Evolutionary conservation across 1,140 invertebrate species (phyloP), one percentile per base, ranked within the genome.

Genomic region (Drosophila pseudoobscura): DNA sequence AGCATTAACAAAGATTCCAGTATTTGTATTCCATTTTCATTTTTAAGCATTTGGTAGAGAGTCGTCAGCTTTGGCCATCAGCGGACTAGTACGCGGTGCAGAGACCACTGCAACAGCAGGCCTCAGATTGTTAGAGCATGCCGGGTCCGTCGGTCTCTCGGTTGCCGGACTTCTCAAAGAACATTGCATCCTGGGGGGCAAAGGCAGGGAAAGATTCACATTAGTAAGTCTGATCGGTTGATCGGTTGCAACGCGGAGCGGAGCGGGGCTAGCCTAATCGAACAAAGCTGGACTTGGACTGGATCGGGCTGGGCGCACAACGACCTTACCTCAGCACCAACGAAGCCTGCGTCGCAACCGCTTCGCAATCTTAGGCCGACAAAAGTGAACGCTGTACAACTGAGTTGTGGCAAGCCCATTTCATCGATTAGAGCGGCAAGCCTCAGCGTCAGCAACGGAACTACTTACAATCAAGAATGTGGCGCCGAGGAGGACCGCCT

Each of bases 401-500:
- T 68, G 58, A 69, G 49, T 39, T 39, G 41, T 62, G 64, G 46
- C 31, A 15, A 24, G 44, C 51, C 57, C 44, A 29, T 47, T 17
- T 5, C 6, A 46, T 9, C 17, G 29, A 20, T 55, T 71, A 69
- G n/a, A 49, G 35, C 35, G 5, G 35, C 35, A 39, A 13, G 11
- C 11, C 35, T 39, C 5, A 3, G 50, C 51, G 7, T 41, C 6
- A 20, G 6, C n/a, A 3, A 5, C 31, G 11, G 5, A 6, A 13
- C 1, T 29, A 93, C 94, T 94, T 92, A 96, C 95, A 88, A 95
- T 95, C n/a, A 96, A 90, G 82, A 96, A 93, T 75, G 93, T 94
- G 8, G 96, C 95, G 29, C 95, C 96, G 2, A 97, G 90, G 60
- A 97, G 92, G 6, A 96, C 94, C 1, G 96, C 96, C 90, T 97